phyloP scores from a whole-genome alignment of 2,113 vertebrate genomes.

The Oostethus manadensis region DNA sequence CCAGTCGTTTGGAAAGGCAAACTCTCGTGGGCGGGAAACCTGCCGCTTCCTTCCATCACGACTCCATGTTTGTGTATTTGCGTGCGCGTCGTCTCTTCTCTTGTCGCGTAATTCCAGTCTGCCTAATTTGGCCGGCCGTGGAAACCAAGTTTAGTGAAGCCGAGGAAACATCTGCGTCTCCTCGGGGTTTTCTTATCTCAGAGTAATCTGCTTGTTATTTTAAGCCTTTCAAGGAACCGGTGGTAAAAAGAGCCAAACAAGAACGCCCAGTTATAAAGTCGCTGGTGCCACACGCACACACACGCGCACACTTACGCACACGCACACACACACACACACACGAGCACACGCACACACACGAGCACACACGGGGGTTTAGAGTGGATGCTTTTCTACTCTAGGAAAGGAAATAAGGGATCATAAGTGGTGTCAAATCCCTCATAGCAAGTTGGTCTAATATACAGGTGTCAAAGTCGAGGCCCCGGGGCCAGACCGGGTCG shows the following conservation, averaged over 20 bases:
- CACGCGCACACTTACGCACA: too few relatives aligned
- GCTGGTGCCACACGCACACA: constrained; percentile 12
- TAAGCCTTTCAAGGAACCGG: constrained; percentile 10
- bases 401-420: background rate
- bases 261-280: constrained; percentile 19
- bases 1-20: constrained; percentile 61
- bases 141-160: constrained; percentile 38
- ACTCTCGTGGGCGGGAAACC: constrained; percentile 55
- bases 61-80: constrained; percentile 35
- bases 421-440: background rate
- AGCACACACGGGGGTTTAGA: background rate
- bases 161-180: constrained; percentile 23
- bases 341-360: too few relatives aligned
- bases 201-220: constrained; percentile 46
- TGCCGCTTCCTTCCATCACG: constrained; percentile 36
- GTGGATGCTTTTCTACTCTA: background rate
- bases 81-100: constrained; percentile 30
- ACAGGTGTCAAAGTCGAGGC: too few relatives aligned
- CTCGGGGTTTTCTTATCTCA: constrained; percentile 31
- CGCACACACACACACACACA: too few relatives aligned
- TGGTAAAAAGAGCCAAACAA: constrained; percentile 20
- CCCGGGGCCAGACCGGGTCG: too few relatives aligned
- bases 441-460: too few relatives aligned
- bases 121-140: constrained; percentile 41
- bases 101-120: constrained; percentile 42